Conservation (phyloP, 2,888 invertebrate genomes). For the Ormyrus nitidulus region DNA sequence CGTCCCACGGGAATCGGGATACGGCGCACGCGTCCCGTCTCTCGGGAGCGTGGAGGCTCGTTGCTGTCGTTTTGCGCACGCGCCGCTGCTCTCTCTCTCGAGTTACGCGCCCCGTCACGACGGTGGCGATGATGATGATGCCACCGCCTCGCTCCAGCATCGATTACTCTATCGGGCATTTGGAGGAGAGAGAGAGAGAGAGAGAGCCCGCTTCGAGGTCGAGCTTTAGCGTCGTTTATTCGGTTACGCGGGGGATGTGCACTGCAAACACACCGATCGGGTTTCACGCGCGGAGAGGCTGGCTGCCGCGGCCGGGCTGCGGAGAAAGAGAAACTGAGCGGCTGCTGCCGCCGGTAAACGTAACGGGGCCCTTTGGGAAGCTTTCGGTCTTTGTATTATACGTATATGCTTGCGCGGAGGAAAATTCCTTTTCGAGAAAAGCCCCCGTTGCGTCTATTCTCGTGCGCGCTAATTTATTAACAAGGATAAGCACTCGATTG, state of each 20-base stretch:
- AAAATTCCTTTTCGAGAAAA: too few relatives aligned
- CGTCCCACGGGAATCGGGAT: slow-evolving; percentile 40
- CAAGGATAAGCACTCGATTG: too few relatives aligned
- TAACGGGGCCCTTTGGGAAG: background rate
- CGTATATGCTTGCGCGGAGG: too few relatives aligned
- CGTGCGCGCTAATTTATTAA: too few relatives aligned
- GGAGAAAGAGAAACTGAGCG: too few relatives aligned
- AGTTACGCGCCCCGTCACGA: slow-evolving; percentile 6
- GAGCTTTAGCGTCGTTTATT: slow-evolving; percentile 62
- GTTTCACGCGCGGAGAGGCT: slow-evolving; percentile 63
- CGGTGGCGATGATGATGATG: too few relatives aligned
- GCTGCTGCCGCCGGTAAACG: too few relatives aligned
- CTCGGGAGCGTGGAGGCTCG: too few relatives aligned
- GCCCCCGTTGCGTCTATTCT: too few relatives aligned
- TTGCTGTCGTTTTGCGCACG: background rate
- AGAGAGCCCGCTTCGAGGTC: background rate
- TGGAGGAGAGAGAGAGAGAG: background rate
- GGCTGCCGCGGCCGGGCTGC: slow-evolving; percentile 54
- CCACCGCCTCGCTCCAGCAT: too few relatives aligned
- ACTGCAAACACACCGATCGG: slow-evolving; percentile 72
- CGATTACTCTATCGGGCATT: too few relatives aligned
- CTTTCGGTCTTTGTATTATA: too few relatives aligned
- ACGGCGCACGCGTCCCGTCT: background rate
- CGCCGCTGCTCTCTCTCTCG: slow-evolving; percentile 9
- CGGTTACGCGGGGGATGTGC: slow-evolving; percentile 70